Percentiles rank a stretch among this genome's conserved stretches.
These are phyloP conservation scores for Notechis scutatus DNA, from an alignment of 2,113 vertebrate species.

Conservation along the genomic window DNA sequence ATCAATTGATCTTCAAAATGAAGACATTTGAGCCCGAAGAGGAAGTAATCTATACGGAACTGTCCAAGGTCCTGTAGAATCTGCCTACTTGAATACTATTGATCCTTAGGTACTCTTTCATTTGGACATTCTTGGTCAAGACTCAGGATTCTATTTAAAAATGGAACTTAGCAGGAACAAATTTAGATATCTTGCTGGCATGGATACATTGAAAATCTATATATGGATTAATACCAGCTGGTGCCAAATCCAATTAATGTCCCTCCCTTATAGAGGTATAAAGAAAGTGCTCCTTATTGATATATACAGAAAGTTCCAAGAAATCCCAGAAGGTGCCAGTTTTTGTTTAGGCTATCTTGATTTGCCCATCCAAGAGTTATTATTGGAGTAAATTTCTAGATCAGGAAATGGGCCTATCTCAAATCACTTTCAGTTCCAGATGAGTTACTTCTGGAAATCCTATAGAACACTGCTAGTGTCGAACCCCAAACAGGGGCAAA, in stretches of 20 bases:
- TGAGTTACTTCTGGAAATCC: neutral
- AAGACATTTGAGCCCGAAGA: neutral
- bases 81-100: neutral
- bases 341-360: neutral
- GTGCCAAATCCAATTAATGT: neutral
- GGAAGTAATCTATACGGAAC: neutral
- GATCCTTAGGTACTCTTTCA: neutral
- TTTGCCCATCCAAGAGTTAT: neutral
- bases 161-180: neutral
- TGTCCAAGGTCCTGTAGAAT: neutral
- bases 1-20: neutral
- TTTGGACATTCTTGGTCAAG: neutral
- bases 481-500: neutral
- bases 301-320: neutral
- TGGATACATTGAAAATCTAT: neutral
- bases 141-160: neutral
- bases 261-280: neutral
- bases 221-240: neutral
- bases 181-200: neutral
- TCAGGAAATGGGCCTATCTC: neutral
- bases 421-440: neutral
- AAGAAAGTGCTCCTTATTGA: neutral
- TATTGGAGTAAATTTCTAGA: neutral
- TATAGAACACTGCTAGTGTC: neutral
- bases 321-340: neutral